A percentile compares a stretch with the other conserved stretches of the same genome.
Conservation (phyloP, 2,888 invertebrate species). For the Epirrhoe tristata region DNA sequence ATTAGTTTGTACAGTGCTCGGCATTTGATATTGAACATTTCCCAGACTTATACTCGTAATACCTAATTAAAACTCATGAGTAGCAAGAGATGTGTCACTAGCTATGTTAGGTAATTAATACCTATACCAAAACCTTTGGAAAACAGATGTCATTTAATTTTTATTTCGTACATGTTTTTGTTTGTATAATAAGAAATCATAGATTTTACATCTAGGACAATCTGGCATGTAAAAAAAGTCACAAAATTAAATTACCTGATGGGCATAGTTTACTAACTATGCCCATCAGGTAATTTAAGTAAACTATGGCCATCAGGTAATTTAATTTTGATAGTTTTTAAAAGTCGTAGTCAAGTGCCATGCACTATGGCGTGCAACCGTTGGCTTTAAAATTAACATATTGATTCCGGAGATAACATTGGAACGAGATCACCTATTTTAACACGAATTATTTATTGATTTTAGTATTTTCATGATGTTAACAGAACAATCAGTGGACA, state of each 20-base stretch:
- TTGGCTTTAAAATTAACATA: conserved; percentile 63
- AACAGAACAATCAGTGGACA: background rate
- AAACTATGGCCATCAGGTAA: no score
- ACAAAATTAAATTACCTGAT: background rate
- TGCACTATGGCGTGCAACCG: conserved; percentile 8
- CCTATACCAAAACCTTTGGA: no score
- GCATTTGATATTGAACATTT: background rate
- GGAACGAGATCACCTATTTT: background rate
- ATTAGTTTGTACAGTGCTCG: conserved; percentile 25
- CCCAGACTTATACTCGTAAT: no score
- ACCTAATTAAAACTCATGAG: no score
- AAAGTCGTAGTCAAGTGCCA: conserved; percentile 10
- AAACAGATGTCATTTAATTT: no score
- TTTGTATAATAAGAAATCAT: no score
- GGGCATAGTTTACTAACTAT: no score
- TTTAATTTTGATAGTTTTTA: no score
- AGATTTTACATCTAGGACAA: background rate
- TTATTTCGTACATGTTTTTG: no score
- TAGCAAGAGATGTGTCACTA: no score
- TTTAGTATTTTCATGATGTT: background rate
- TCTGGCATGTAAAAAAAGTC: background rate
- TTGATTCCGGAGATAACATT: conserved; percentile 67
- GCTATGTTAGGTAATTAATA: no score
- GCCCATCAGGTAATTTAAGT: no score
- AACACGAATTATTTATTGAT: background rate